A percentile compares a stretch with the other conserved stretches of the same genome.
Conservation (phyloP, 2,888 invertebrate species). For the Sphaerophoria rueppellii region DNA sequence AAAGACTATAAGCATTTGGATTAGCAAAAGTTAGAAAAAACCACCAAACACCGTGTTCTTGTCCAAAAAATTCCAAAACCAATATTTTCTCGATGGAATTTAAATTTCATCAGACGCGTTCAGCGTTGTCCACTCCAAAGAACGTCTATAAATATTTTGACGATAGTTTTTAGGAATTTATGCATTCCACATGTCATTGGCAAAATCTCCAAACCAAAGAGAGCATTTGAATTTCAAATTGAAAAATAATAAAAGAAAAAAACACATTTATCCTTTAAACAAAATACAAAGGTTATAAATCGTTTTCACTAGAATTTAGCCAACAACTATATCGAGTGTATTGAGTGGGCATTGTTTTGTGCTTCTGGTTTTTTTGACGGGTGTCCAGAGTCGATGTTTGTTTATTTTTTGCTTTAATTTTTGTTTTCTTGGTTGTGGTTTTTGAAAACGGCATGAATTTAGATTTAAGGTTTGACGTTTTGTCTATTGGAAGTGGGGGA, state of each 20-base stretch:
- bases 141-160: neutral
- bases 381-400: neutral
- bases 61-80: too few species aligned
- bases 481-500: too few species aligned
- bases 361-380: neutral
- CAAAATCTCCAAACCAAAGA: slow-evolving; percentile 17
- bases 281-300: slow-evolving; percentile 14
- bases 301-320: neutral
- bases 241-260: neutral
- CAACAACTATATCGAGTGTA: neutral
- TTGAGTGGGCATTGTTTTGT: too few species aligned
- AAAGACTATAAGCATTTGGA: too few species aligned
- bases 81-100: too few species aligned
- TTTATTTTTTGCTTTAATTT: neutral
- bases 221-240: neutral
- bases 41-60: too few species aligned
- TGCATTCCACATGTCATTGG: slow-evolving; percentile 21
- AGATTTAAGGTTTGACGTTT: slow-evolving; percentile 1
- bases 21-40: too few species aligned
- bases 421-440: neutral
- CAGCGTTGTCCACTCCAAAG: too few species aligned
- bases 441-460: slow-evolving; percentile 1
- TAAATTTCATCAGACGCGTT: too few species aligned
- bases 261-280: neutral
- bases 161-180: slow-evolving; percentile 5